A percentile compares a stretch with the other conserved stretches of the same genome.
These are phyloP conservation scores for Eucriotettix oculatus DNA, from an alignment of 2,888 invertebrate genomes.

Conservation along the genomic window DNA sequence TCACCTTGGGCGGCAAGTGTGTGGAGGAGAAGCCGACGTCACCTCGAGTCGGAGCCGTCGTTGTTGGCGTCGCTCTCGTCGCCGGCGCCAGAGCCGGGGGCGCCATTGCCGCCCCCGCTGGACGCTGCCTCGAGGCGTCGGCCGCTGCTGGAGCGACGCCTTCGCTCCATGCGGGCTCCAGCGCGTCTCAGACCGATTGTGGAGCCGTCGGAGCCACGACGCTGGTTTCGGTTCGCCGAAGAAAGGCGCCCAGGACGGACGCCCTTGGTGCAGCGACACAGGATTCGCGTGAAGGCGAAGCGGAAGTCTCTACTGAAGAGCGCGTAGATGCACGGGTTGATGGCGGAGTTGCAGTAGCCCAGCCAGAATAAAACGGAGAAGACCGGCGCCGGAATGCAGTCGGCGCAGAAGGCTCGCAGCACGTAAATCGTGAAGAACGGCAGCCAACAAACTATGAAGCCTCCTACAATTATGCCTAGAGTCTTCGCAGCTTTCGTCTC, in stretches of 20 bases:
- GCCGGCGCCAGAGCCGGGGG: slow-evolving; percentile 30
- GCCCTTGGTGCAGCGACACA: slow-evolving; percentile 56
- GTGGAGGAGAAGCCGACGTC: slow-evolving; percentile 21
- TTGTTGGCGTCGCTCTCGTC: slow-evolving; percentile 37
- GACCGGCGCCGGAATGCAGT: slow-evolving; percentile 67
- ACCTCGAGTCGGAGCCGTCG: slow-evolving; percentile 35
- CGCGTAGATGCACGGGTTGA: slow-evolving; percentile 90
- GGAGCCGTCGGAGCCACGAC: slow-evolving; percentile 20
- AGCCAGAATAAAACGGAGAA: slow-evolving; percentile 93
- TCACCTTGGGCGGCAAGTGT: too few relatives aligned
- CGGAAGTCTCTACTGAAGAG: slow-evolving; percentile 90
- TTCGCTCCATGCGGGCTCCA: background rate
- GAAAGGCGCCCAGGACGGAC: background rate
- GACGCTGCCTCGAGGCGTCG: slow-evolving; percentile 24
- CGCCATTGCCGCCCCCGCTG: slow-evolving; percentile 32
- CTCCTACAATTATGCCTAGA: slow-evolving; percentile 89
- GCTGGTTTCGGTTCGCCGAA: background rate
- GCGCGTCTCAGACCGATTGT: slow-evolving; percentile 29
- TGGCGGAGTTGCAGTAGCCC: slow-evolving; percentile 92
- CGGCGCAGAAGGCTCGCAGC: slow-evolving; percentile 70
- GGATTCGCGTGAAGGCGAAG: slow-evolving; percentile 83
- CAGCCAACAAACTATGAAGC: slow-evolving; percentile 92
- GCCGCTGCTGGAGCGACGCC: background rate
- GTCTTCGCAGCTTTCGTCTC: slow-evolving; percentile 96
- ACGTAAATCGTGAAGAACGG: slow-evolving; percentile 94